phyloP scores from a whole-genome alignment of 1,140 invertebrate genomes.

The Ptiloglossa arizonensis region DNA sequence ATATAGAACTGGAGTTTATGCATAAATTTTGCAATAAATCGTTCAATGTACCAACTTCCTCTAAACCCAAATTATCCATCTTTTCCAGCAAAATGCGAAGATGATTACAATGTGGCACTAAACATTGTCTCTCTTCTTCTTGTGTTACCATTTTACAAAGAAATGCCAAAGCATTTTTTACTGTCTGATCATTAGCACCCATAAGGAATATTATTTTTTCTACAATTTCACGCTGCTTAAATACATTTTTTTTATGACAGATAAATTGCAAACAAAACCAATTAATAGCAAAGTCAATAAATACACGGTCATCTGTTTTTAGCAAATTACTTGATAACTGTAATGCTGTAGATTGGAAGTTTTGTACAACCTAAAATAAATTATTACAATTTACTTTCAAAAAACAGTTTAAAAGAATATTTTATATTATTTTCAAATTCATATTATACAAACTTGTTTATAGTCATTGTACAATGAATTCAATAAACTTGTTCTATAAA shows the following conservation, averaged over 20 bases:
- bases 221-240: slow-evolving; percentile 76
- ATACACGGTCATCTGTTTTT: slow-evolving; percentile 70
- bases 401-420: neutral
- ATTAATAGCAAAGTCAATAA: slow-evolving; percentile 73
- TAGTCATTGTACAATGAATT: slow-evolving; percentile 67
- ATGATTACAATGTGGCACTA: slow-evolving; percentile 76
- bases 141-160: slow-evolving; percentile 73
- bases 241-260: slow-evolving; percentile 66
- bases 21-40: slow-evolving; percentile 83
- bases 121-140: slow-evolving; percentile 66
- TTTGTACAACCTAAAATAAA: slow-evolving; percentile 66
- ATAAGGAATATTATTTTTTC: slow-evolving; percentile 74
- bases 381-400: slow-evolving; percentile 3
- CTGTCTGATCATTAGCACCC: slow-evolving; percentile 74
- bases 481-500: slow-evolving; percentile 71
- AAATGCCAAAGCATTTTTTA: slow-evolving; percentile 73
- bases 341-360: slow-evolving; percentile 70
- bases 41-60: slow-evolving; percentile 83
- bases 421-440: neutral
- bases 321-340: slow-evolving; percentile 71
- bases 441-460: slow-evolving; percentile 56
- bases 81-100: slow-evolving; percentile 83
- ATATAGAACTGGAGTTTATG: slow-evolving; percentile 74
- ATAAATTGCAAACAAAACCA: slow-evolving; percentile 76
- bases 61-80: slow-evolving; percentile 82